Percentiles rank a stretch among this genome's conserved stretches.
Evolutionary conservation across 2,113 vertebrate genomes (phyloP).

Genomic region (Oreochromis spilurus): DNA sequence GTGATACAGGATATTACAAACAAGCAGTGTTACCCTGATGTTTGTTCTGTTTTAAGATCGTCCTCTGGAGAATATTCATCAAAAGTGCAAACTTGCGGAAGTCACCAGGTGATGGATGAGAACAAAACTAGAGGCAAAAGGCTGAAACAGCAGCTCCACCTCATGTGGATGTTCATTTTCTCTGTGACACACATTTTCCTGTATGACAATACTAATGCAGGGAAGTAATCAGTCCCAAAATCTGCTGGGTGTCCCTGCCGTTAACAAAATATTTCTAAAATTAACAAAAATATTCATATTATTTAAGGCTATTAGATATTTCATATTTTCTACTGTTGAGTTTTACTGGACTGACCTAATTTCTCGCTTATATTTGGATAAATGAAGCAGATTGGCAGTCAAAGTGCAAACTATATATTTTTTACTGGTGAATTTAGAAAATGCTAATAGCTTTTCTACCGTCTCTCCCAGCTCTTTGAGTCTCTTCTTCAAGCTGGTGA

Average conservation of each 20-base stretch:
- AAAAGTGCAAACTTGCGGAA: background rate
- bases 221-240: background rate
- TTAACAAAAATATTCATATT: background rate
- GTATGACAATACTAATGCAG: background rate
- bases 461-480: conserved; percentile 86
- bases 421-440: background rate
- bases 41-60: background rate
- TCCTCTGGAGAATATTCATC: background rate
- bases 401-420: background rate
- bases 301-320: background rate
- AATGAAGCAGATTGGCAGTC: background rate
- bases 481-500: conserved; percentile 78
- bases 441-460: conserved; percentile 63
- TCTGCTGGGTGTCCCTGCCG: background rate
- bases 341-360: background rate
- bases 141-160: background rate
- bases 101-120: background rate
- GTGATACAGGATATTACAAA: background rate
- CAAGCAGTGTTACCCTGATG: background rate
- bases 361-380: background rate
- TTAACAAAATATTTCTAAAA: background rate
- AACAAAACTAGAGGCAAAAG: background rate
- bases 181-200: background rate
- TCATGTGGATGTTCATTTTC: background rate
- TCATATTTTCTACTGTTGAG: background rate